Evolutionary conservation across 1,140 invertebrate genomes (phyloP).

Genomic region (Temnothorax nylanderi): DNA sequence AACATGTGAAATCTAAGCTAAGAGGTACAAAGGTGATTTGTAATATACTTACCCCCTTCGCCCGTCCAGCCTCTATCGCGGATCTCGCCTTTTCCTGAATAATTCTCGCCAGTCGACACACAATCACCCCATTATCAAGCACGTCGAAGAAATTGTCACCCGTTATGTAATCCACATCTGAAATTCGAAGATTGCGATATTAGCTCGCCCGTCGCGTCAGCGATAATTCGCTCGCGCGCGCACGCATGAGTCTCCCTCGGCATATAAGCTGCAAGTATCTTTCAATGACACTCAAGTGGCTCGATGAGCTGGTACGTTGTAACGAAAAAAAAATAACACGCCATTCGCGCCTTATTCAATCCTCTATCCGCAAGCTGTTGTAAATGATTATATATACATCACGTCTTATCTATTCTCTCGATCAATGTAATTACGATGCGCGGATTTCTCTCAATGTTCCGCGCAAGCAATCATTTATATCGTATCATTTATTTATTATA

Average conservation of each 20-base stretch:
- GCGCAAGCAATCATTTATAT: background rate
- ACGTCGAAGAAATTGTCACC: slow-evolving; percentile 92
- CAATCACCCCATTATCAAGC: slow-evolving; percentile 92
- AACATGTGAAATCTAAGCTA: background rate
- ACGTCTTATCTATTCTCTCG: background rate
- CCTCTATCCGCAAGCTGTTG: background rate
- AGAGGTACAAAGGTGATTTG: background rate
- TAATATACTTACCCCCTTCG: slow-evolving; percentile 87
- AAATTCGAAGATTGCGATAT: slow-evolving; percentile 71
- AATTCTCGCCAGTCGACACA: slow-evolving; percentile 91
- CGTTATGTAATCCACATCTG: slow-evolving; percentile 91
- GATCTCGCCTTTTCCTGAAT: slow-evolving; percentile 91
- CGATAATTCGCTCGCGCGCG: background rate
- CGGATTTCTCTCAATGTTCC: background rate
- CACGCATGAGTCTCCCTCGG: background rate
- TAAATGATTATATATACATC: slow-evolving; percentile 11
- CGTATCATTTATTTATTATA: background rate
- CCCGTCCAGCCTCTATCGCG: slow-evolving; percentile 87
- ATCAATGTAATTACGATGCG: background rate
- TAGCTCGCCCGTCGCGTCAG: background rate
- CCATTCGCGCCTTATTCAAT: background rate
- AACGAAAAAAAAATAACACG: slow-evolving; percentile 24
- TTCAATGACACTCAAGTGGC: slow-evolving; percentile 52
- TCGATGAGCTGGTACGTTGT: slow-evolving; percentile 49
- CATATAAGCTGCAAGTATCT: slow-evolving; percentile 8